These are phyloP conservation scores for Andricus curvator DNA, from an alignment of 2,888 invertebrate species.

Conservation along the genomic window DNA sequence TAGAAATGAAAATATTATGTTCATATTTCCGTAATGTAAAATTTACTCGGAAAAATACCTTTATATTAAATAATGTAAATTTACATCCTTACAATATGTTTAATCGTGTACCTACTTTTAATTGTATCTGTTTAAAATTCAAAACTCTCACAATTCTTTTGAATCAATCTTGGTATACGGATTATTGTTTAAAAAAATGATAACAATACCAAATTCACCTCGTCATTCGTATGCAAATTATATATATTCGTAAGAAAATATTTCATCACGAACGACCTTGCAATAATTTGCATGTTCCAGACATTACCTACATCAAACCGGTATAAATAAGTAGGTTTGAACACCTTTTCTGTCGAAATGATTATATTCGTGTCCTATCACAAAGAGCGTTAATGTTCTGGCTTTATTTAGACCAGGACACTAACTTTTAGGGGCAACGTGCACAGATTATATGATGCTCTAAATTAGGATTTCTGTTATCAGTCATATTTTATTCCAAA, in stretches of 20 bases:
- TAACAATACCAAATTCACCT: not conserved
- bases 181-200: not conserved
- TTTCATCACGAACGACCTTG: conserved; percentile 1
- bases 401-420: not conserved
- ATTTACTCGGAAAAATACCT: not conserved
- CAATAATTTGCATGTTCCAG: not conserved
- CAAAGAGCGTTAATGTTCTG: not conserved
- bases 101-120: not conserved
- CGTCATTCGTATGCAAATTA: not conserved
- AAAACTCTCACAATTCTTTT: not conserved
- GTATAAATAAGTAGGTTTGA: not conserved
- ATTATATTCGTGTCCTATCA: not conserved
- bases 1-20: not conserved
- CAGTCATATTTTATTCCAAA: not conserved
- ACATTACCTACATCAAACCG: not conserved
- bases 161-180: no score
- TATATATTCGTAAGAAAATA: not conserved
- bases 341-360: conserved; percentile 13
- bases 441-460: not conserved
- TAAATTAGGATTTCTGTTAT: not conserved
- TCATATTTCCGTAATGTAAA: not conserved
- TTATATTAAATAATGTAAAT: not conserved
- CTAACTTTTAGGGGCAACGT: conserved; percentile 2
- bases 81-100: not conserved
- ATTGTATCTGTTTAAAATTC: not conserved